Evolutionary conservation across 2,797 vertebrate species (phyloP).

Genomic region (Onychomys arenicola): DNA sequence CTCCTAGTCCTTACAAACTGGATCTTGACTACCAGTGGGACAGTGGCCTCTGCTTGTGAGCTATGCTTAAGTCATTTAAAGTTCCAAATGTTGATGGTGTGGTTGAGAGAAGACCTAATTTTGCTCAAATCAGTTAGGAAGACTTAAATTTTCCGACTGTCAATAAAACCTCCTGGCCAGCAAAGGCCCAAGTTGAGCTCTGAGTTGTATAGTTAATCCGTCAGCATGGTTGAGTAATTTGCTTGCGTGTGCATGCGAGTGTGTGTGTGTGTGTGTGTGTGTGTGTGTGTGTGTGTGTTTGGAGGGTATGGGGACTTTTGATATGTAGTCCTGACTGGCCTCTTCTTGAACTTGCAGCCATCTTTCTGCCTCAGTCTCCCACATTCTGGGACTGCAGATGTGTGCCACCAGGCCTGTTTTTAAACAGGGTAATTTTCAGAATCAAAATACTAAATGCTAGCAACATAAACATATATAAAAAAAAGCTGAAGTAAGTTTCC

Average conservation of each 20-base stretch:
- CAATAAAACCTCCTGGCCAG: neutral
- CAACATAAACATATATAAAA: slow-evolving; percentile 29
- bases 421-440: slow-evolving; percentile 30
- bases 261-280: neutral
- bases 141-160: neutral
- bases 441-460: slow-evolving; percentile 33
- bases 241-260: too few relatives aligned
- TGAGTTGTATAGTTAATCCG: neutral
- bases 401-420: neutral
- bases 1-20: neutral
- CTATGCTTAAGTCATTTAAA: slow-evolving; percentile 41
- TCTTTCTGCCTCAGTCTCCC: neutral
- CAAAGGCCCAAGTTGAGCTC: neutral
- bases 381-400: neutral
- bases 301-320: too few relatives aligned
- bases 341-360: neutral
- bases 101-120: neutral
- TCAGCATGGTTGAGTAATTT: neutral
- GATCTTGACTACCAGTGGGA: neutral
- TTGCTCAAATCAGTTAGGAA: neutral
- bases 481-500: slow-evolving; percentile 61
- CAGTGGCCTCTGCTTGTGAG: neutral
- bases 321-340: neutral
- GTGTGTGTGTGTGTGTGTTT: neutral
- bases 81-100: slow-evolving; percentile 16